Evolutionary conservation across 2,113 vertebrate species (phyloP).

Genomic region (Crotalus tigris): DNA sequence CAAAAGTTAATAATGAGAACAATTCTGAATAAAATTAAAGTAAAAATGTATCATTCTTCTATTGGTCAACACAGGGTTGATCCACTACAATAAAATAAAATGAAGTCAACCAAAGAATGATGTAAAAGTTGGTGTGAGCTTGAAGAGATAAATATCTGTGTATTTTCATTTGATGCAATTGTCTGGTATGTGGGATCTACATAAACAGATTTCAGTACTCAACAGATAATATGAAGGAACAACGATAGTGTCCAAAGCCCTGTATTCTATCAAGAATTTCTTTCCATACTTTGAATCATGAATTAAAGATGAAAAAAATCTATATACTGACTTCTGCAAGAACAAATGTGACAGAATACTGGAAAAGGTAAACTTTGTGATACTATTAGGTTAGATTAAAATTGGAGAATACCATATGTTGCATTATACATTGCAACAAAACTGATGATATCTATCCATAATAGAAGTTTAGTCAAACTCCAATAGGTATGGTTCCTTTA

Average conservation of each 20-base stretch:
- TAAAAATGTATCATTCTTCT: background rate
- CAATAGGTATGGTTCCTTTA: background rate
- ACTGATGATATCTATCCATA: background rate
- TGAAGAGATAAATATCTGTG: background rate
- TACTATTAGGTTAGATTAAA: background rate
- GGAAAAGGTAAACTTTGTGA: background rate
- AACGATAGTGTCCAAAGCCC: background rate
- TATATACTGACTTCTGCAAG: background rate
- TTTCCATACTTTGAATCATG: background rate
- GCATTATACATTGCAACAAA: background rate
- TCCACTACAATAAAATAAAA: background rate
- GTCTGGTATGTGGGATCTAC: background rate
- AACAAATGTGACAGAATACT: background rate
- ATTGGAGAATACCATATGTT: background rate
- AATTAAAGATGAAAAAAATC: background rate
- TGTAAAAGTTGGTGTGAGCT: background rate
- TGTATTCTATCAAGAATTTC: background rate
- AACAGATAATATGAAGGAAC: background rate
- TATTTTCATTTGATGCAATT: background rate
- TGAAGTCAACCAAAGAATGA: background rate
- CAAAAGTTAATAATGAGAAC: constrained; percentile 29
- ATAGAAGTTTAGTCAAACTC: background rate
- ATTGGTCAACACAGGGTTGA: background rate
- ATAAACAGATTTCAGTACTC: background rate
- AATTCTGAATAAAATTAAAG: background rate